Evolutionary conservation across 1,140 invertebrate genomes (phyloP).

Genomic region (Centruroides sculpturatus): DNA sequence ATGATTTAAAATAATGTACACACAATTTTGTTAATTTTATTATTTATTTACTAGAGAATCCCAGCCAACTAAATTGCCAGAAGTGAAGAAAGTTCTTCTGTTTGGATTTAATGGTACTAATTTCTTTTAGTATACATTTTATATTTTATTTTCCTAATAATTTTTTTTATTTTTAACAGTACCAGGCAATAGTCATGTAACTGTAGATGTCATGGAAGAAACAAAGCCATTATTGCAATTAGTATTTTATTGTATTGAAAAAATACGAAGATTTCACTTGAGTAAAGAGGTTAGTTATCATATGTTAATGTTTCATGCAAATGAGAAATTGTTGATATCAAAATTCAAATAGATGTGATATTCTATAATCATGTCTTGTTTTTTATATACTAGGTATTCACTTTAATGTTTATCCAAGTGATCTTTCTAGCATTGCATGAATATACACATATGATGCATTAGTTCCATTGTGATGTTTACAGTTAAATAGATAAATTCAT

Average conservation of each 20-base stretch:
- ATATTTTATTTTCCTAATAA: background rate
- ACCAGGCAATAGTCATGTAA: conserved; percentile 27
- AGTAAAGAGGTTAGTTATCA: conserved; percentile 65
- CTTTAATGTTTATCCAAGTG: too few relatives aligned
- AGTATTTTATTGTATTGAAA: conserved; percentile 83
- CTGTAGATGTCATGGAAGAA: conserved; percentile 45
- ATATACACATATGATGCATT: too few relatives aligned
- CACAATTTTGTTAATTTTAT: conserved; percentile 1
- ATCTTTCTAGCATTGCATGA: too few relatives aligned
- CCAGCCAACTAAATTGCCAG: conserved; percentile 41
- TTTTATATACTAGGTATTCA: too few relatives aligned
- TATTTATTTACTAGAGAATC: conserved; percentile 33
- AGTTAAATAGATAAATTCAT: too few relatives aligned
- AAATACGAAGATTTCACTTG: conserved; percentile 71
- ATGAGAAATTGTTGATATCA: too few relatives aligned
- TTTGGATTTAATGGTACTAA: conserved; percentile 57
- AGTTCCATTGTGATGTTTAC: too few relatives aligned
- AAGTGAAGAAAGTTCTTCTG: conserved; percentile 63
- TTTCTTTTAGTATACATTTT: background rate
- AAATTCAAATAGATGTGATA: too few relatives aligned
- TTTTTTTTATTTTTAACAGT: conserved; percentile 23
- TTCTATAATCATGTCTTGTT: too few relatives aligned
- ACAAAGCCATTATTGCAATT: conserved; percentile 67
- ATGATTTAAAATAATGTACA: background rate
- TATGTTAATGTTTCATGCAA: background rate